Evolutionary conservation across 2,797 vertebrate species (phyloP), one percentile per base, ranked within the genome.

Genomic region (Sebastes kiyomatsui): DNA sequence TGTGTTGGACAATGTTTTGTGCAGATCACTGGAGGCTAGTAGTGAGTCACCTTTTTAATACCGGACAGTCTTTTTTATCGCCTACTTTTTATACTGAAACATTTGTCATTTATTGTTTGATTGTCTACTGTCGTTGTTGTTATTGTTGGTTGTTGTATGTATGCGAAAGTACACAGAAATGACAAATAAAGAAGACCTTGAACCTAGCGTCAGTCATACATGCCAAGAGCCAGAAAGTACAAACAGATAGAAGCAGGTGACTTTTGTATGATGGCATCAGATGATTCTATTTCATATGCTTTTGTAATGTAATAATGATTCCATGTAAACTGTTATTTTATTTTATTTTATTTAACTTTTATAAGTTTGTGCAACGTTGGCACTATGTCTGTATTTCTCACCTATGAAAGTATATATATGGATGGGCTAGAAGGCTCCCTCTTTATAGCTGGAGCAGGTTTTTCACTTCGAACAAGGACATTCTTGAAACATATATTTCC

Each of bases 381-480:
- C 14, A 46, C 42, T 18, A 52, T 52, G 49, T 52, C 18, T 52
- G 49, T 52, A n/a, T n/a, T 52, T 52, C 46, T 49, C 46, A 49
- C 18, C 46, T 52, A n/a, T 52, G 18, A n/a, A 52, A 8, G 49
- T 52, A 52, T 52, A 52, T 52, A 0, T n/a, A 52, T 52, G 18
- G 0, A 46, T 52, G 8, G 49, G 20, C 49, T 52, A 52, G 42
- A 52, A 52, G 49, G 49, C 20, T 20, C 20, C 20, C 20, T 52
- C 49, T 52, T 20, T 52, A 52, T 20, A n/a, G 49, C 20, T 52
- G 49, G 18, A 52, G 49, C 20, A 52, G 49, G 18, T 49, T 49
- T 20, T 49, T 49, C 46, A 20, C 46, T 49, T 49, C 7, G 0
- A 49, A 49, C 46, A 0, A 0, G 7, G 46, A 49, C 0, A 49